phyloP scores from a whole-genome alignment of 1,140 invertebrate genomes.

The Philaenus spumarius region DNA sequence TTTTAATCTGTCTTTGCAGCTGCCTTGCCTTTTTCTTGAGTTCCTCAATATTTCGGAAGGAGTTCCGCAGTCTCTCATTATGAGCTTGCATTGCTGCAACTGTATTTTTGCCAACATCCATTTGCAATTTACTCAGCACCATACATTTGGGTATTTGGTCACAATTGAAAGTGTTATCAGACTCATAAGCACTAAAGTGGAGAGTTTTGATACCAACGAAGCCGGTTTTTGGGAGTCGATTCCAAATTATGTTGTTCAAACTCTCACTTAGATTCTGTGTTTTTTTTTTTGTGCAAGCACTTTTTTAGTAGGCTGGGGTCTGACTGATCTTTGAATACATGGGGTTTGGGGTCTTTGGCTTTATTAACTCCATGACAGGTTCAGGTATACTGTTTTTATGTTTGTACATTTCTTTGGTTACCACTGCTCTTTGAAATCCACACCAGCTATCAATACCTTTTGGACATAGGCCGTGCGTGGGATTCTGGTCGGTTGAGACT shows the following conservation, averaged over 20 bases:
- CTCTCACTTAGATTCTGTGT: constrained; percentile 12
- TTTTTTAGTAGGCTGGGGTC: background rate
- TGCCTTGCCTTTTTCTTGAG: too few relatives aligned
- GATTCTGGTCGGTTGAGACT: background rate
- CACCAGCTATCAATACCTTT: background rate
- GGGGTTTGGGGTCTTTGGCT: too few relatives aligned
- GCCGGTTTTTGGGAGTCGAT: background rate
- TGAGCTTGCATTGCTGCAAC: too few relatives aligned
- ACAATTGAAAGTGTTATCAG: too few relatives aligned
- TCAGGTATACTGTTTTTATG: background rate
- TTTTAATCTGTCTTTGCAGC: too few relatives aligned
- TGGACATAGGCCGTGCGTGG: background rate
- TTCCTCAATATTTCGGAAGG: too few relatives aligned
- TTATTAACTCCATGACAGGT: background rate
- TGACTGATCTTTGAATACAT: background rate
- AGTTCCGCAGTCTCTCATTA: too few relatives aligned
- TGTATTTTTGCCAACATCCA: too few relatives aligned
- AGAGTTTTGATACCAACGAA: too few relatives aligned
- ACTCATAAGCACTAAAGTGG: too few relatives aligned
- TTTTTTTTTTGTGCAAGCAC: background rate
- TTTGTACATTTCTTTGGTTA: background rate
- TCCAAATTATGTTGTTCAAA: constrained; percentile 12
- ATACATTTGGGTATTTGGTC: too few relatives aligned
- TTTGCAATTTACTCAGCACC: too few relatives aligned
- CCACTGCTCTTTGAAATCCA: background rate